These are phyloP conservation scores for Temnothorax curvispinosus DNA, from an alignment of 1,140 invertebrate species.

Conservation along the genomic window DNA sequence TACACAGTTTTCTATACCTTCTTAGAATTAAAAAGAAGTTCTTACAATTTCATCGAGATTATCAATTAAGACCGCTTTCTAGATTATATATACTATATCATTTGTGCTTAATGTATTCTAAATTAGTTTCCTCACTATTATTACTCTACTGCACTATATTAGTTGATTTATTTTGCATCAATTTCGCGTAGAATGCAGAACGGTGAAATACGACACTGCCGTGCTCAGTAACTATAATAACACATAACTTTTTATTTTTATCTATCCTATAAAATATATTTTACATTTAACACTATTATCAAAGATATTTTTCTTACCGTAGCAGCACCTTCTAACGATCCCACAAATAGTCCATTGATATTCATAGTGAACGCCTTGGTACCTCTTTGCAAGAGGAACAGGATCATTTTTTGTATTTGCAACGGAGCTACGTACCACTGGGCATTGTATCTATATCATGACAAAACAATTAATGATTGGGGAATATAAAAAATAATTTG, in stretches of 20 bases:
- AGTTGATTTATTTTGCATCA: background rate
- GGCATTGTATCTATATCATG: background rate
- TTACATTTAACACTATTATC: background rate
- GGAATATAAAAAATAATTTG: background rate
- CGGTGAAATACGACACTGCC: background rate
- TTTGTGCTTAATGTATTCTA: too few relatives aligned
- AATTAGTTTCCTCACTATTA: background rate
- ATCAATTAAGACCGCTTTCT: background rate
- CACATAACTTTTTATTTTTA: background rate
- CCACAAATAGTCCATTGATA: background rate
- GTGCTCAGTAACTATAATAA: constrained; percentile 2
- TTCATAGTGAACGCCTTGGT: background rate
- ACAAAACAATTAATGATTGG: background rate
- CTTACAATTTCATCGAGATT: background rate
- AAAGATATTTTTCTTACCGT: background rate
- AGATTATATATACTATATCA: background rate
- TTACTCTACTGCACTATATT: background rate
- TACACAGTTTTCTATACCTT: background rate
- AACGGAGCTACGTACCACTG: background rate
- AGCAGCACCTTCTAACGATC: background rate
- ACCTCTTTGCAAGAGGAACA: constrained; percentile 26
- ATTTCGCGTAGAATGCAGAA: background rate
- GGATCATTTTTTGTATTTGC: constrained; percentile 4
- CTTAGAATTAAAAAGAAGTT: background rate
- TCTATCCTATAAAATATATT: background rate